These are phyloP conservation scores for Epinephelus fuscoguttatus DNA, from an alignment of 2,113 vertebrate species.

Conservation along the genomic window DNA sequence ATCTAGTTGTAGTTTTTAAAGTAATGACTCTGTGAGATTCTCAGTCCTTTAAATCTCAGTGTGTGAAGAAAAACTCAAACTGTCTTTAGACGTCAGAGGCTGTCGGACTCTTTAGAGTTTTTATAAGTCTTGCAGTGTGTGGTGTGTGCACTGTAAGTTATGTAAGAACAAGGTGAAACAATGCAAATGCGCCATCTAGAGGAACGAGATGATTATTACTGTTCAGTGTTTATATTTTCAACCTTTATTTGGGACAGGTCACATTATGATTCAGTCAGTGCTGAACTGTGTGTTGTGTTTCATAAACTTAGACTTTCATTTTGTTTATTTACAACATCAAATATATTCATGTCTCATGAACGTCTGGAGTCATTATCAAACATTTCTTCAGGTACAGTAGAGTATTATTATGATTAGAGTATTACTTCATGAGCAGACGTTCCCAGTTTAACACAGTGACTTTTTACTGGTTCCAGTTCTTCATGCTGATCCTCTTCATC, in stretches of 20 bases:
- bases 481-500: slow-evolving; percentile 95
- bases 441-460: background rate
- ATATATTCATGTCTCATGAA: background rate
- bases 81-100: too few relatives aligned
- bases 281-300: background rate
- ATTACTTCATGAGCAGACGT: too few relatives aligned
- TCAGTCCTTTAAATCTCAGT: too few relatives aligned
- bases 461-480: slow-evolving; percentile 87
- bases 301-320: background rate
- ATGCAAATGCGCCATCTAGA: slow-evolving; percentile 27
- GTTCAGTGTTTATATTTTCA: background rate
- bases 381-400: background rate
- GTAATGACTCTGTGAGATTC: too few relatives aligned
- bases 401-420: too few relatives aligned
- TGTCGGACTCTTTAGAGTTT: too few relatives aligned
- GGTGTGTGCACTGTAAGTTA: background rate
- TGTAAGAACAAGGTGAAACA: background rate
- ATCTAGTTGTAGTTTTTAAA: too few relatives aligned
- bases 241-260: too few relatives aligned
- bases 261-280: background rate
- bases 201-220: background rate
- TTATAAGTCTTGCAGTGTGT: too few relatives aligned
- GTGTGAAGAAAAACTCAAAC: too few relatives aligned
- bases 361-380: background rate
- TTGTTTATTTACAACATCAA: background rate